Evolutionary conservation across 2,797 vertebrate genomes (phyloP), one percentile per base, ranked within the genome.

Genomic region (Rachycentron canadum): DNA sequence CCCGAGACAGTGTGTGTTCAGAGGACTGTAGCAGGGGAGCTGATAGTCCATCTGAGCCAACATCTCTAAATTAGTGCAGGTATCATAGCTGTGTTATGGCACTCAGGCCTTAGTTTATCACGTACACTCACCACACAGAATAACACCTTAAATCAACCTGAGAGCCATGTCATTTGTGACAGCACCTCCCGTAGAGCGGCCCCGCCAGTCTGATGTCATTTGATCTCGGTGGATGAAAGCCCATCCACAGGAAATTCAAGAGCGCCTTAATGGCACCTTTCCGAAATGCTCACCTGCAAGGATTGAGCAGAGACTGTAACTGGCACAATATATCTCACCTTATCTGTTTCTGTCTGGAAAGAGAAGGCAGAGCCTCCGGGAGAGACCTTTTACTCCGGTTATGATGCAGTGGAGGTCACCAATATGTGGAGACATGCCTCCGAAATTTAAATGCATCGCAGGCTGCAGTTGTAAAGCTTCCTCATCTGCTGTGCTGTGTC

Each of bases 141-240:
- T 91, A 91, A 91, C 89, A 85, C 86, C 82, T 87, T 95, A 91
- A 93, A 95, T 95, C 94, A 94, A 85, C 60, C 67, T 72, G 66
- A 92, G 85, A 88, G 83, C 81, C 79, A 23, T 82, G 92, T 87
- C 86, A 80, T 85, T 76, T 67, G 78, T 81, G 86, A 85, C 83
- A 26, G 68, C 34, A 43, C 53, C 78, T 83, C 83, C 84, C 25
- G 38, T 60, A 50, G 82, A 76, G 83, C 66, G 9, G 49, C 86
- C 65, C 7, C 71, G 43, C 82, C 63, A 50, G 38, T 61, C 83
- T 86, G 82, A 89, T 91, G 89, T 90, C 88, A 88, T 87, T 76
- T 83, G 82, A 86, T 88, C 80, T 73, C 58, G 1, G 49, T 5
- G 69, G 82, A 81, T 81, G 75, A 89, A 89, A 87, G 77, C 81